A percentile compares a stretch with the other conserved stretches of the same genome.
Conservation (phyloP, 2,888 invertebrate genomes). For the Lordiphosa fenestrarum region DNA sequence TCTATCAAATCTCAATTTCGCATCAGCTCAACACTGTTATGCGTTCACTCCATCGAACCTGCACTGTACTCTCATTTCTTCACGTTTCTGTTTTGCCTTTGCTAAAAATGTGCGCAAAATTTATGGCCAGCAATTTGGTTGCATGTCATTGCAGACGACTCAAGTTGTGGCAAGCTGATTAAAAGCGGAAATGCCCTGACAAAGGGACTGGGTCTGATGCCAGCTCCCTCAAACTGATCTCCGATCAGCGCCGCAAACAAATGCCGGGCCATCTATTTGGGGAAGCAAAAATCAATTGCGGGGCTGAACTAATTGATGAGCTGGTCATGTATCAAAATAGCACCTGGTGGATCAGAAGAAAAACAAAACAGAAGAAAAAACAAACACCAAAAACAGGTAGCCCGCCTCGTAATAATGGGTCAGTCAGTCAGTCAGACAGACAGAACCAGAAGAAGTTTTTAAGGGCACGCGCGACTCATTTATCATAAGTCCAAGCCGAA, state of each 20-base stretch:
- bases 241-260: conserved; percentile 11
- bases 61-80: not conserved
- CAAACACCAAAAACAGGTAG: conserved; percentile 56
- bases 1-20: no score
- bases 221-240: conserved; percentile 7
- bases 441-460: conserved; percentile 9
- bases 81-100: not conserved
- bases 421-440: not conserved
- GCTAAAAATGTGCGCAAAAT: conserved; percentile 57
- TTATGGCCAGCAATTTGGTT: conserved; percentile 76
- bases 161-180: conserved; percentile 66
- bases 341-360: conserved; percentile 61
- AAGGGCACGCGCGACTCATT: conserved; percentile 57
- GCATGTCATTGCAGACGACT: conserved; percentile 58
- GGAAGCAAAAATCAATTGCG: conserved; percentile 38
- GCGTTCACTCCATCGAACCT: not conserved
- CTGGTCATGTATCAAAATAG: conserved; percentile 63
- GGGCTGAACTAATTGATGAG: conserved; percentile 59
- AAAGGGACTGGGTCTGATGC: conserved; percentile 27
- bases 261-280: conserved; percentile 6
- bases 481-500: conserved; percentile 45
- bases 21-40: no score
- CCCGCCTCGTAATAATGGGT: conserved; percentile 22
- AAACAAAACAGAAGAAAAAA: not conserved
- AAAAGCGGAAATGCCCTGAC: conserved; percentile 71